Percentiles rank a stretch among this genome's conserved stretches.
phyloP scores from a whole-genome alignment of 2,113 vertebrate species.

The Pseudorasbora parva region DNA sequence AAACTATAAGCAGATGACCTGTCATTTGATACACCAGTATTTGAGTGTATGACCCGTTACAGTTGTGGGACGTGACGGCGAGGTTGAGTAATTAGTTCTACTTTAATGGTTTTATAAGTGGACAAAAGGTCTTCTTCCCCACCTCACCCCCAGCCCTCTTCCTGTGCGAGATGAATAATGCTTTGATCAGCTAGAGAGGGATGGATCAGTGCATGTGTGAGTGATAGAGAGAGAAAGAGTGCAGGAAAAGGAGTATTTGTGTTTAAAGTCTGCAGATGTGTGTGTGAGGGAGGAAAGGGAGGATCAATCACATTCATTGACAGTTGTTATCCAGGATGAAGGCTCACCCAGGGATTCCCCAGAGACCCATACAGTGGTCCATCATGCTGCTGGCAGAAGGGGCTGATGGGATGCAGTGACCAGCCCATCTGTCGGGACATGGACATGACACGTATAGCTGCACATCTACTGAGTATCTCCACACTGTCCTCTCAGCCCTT shows the following conservation, averaged over 20 bases:
- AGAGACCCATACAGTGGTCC: conserved; percentile 55
- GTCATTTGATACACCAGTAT: background rate
- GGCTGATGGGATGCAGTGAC: conserved; percentile 27
- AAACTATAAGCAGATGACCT: background rate
- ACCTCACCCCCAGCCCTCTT: conserved; percentile 36
- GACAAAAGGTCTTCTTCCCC: conserved; percentile 48
- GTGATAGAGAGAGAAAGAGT: background rate
- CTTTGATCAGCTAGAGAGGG: conserved; percentile 31
- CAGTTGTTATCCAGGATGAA: conserved; percentile 56
- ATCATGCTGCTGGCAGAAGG: conserved; percentile 43
- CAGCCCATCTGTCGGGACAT: conserved; percentile 16
- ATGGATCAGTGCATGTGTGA: conserved; percentile 27
- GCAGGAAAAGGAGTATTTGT: conserved; percentile 7
- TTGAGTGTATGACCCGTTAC: conserved; percentile 14
- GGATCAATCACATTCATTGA: conserved; percentile 73
- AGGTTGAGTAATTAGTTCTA: conserved; percentile 44
- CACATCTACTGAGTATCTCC: background rate
- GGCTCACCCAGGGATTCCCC: conserved; percentile 52
- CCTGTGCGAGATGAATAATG: conserved; percentile 47
- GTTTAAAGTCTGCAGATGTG: conserved; percentile 30
- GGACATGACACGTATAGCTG: background rate
- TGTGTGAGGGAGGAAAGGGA: conserved; percentile 32
- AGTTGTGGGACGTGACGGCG: conserved; percentile 50
- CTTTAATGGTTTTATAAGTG: conserved; percentile 53
- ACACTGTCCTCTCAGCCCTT: too few species aligned